Percentiles rank a stretch among this genome's conserved stretches.
Conservation (phyloP, 2,113 vertebrate species). For the Pelobates fuscus region DNA sequence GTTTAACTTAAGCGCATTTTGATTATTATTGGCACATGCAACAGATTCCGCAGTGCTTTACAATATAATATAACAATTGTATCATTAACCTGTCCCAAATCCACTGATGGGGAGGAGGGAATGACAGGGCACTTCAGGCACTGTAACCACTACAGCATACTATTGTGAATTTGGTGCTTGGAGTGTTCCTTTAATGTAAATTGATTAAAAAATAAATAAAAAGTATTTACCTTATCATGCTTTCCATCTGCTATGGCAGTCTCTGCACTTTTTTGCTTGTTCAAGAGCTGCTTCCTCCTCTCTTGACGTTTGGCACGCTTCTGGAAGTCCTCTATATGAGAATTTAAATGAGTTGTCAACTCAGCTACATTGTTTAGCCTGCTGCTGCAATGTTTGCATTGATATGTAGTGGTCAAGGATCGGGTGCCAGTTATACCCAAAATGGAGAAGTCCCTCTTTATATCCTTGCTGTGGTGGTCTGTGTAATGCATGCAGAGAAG, state of each 20-base stretch:
- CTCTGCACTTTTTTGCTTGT: conserved; percentile 83
- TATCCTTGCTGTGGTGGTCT: conserved; percentile 87
- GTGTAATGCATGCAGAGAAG: conserved; percentile 95
- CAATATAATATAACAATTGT: too few relatives aligned
- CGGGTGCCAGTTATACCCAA: conserved; percentile 69
- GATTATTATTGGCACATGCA: too few relatives aligned
- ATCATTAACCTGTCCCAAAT: too few relatives aligned
- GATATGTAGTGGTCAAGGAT: conserved; percentile 78
- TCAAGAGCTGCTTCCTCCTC: conserved; percentile 86
- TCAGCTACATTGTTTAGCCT: conserved; percentile 82
- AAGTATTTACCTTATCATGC: conserved; percentile 85
- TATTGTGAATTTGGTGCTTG: too few relatives aligned
- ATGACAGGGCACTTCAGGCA: too few relatives aligned
- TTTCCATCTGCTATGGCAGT: conserved; percentile 78
- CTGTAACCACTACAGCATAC: too few relatives aligned
- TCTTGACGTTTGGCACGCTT: conserved; percentile 89
- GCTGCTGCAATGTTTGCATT: conserved; percentile 91
- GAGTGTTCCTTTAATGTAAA: too few relatives aligned
- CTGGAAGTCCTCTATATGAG: conserved; percentile 94
- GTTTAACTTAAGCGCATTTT: too few relatives aligned
- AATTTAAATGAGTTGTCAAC: conserved; percentile 84
- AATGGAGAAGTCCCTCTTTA: conserved; percentile 91
- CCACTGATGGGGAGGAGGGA: too few relatives aligned
- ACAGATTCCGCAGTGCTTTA: too few relatives aligned
- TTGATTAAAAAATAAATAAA: too few relatives aligned